Percentiles rank a stretch among this genome's conserved stretches.
These are phyloP conservation scores for Oncorhynchus kisutch DNA, from an alignment of 2,113 vertebrate species.

Conservation along the genomic window DNA sequence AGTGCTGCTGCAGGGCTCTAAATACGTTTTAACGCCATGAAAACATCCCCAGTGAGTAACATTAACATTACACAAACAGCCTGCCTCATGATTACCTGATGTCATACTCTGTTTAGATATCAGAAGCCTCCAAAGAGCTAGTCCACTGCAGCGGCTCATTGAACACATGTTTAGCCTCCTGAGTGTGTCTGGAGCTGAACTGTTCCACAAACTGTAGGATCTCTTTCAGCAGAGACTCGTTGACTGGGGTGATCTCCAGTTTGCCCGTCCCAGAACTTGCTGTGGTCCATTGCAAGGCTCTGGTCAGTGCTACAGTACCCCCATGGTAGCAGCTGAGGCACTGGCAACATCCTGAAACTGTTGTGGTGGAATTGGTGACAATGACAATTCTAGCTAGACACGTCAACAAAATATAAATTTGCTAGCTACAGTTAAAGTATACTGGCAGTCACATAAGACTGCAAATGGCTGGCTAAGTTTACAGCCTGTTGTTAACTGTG, in stretches of 20 bases:
- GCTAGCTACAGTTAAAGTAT: no score
- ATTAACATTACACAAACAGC: neutral
- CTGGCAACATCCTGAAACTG: neutral
- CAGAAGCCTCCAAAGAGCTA: constrained; percentile 72
- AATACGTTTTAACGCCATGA: constrained; percentile 44
- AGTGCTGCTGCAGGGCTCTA: constrained; percentile 26
- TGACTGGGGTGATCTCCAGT: constrained; percentile 78
- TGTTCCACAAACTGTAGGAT: constrained; percentile 77
- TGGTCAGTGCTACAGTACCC: constrained; percentile 69
- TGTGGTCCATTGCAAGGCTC: constrained; percentile 80
- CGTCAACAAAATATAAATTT: no score
- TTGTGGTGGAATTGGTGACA: neutral
- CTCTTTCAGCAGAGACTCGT: constrained; percentile 78
- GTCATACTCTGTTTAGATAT: constrained; percentile 79
- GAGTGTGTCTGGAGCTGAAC: constrained; percentile 73
- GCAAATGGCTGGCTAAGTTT: no score
- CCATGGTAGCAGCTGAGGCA: constrained; percentile 69
- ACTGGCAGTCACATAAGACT: no score
- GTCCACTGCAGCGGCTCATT: constrained; percentile 86
- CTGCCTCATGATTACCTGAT: constrained; percentile 70
- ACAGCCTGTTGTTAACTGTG: no score
- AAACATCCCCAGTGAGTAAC: constrained; percentile 38
- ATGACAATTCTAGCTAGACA: neutral
- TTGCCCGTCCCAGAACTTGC: constrained; percentile 56
- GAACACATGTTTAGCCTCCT: constrained; percentile 80